Conservation (phyloP, 2,888 invertebrate genomes). For the Chelonus formosanus region DNA sequence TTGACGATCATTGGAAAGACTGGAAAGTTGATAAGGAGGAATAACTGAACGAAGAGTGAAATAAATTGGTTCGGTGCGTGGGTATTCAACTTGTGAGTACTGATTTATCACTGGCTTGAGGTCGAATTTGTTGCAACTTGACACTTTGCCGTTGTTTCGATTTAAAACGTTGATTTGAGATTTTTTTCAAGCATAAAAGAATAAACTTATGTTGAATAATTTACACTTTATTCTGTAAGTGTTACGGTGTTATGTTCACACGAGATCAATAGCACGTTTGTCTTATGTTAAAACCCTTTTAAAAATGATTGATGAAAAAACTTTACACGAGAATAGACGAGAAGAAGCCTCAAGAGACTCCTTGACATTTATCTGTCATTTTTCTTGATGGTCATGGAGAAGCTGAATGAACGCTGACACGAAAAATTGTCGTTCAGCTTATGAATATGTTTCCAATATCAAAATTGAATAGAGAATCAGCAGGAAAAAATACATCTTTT, state of each 20-base stretch:
- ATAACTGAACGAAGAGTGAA: conserved; percentile 9
- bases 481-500: no score
- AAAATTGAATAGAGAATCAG: no score
- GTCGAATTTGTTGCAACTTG: conserved; percentile 30
- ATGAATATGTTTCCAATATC: conserved; percentile 37
- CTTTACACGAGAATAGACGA: neutral
- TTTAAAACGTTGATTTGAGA: neutral
- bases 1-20: neutral
- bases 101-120: conserved; percentile 32
- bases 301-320: conserved; percentile 1
- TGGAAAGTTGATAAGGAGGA: neutral
- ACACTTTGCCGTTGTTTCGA: neutral
- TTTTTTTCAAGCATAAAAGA: conserved; percentile 1
- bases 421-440: conserved; percentile 40
- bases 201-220: conserved; percentile 23
- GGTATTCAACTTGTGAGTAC: conserved; percentile 26
- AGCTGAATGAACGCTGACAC: conserved; percentile 38
- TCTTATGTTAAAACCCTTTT: conserved; percentile 6
- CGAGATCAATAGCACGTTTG: neutral
- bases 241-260: conserved; percentile 1
- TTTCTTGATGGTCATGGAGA: conserved; percentile 11
- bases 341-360: neutral
- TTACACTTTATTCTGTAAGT: no score
- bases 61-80: conserved; percentile 32
- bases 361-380: conserved; percentile 16